These are phyloP conservation scores for Sylvicola fuscatus DNA, from an alignment of 2,888 invertebrate genomes.

Conservation along the genomic window DNA sequence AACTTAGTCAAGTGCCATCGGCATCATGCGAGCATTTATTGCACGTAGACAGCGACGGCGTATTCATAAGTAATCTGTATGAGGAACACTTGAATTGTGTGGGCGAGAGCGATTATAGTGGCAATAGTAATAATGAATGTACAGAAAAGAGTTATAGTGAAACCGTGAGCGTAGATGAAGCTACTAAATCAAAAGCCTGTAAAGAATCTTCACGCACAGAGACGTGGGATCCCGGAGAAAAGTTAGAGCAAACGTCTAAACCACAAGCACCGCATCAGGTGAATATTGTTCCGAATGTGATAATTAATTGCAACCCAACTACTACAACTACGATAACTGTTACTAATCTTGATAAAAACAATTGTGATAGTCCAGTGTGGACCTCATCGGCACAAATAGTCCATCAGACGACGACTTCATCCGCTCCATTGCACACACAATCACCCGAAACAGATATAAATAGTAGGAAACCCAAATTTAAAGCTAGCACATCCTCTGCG, in stretches of 20 bases:
- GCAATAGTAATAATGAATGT: too few relatives aligned
- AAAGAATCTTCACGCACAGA: slow-evolving; percentile 16
- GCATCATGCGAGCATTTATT: neutral
- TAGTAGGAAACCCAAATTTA: neutral
- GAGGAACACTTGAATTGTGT: slow-evolving; percentile 10
- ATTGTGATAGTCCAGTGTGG: slow-evolving; percentile 6
- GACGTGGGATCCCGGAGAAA: slow-evolving; percentile 47
- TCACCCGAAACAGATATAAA: slow-evolving; percentile 3
- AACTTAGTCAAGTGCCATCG: too few relatives aligned
- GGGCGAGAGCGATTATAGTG: too few relatives aligned
- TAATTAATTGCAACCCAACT: too few relatives aligned
- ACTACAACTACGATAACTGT: too few relatives aligned
- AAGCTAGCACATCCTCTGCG: neutral
- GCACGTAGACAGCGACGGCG: slow-evolving; percentile 4
- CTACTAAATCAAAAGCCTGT: neutral
- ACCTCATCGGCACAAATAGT: slow-evolving; percentile 14
- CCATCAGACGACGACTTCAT: slow-evolving; percentile 19
- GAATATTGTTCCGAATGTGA: too few relatives aligned
- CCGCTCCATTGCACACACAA: slow-evolving; percentile 2
- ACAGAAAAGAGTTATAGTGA: too few relatives aligned
- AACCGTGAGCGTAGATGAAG: neutral
- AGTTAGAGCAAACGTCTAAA: slow-evolving; percentile 13
- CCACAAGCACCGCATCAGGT: too few relatives aligned
- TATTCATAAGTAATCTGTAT: slow-evolving; percentile 19
- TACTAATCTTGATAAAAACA: neutral